Percentiles rank a stretch among this genome's conserved stretches.
Evolutionary conservation across 2,888 invertebrate species (phyloP).

Genomic region (Gastrophysa polygoni): DNA sequence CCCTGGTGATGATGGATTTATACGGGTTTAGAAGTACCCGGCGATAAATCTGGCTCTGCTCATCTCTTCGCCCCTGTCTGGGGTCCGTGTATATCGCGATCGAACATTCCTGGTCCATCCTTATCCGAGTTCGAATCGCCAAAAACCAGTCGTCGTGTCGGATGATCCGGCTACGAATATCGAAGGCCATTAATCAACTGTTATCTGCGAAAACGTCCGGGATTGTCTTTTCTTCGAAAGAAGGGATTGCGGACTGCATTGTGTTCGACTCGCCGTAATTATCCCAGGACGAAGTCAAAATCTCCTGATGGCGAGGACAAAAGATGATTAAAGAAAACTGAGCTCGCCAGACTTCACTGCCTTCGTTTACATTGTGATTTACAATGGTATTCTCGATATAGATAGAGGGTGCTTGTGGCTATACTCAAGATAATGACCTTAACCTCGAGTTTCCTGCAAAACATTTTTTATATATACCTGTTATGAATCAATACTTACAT

Average conservation of each 20-base stretch:
- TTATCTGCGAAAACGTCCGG: conserved; percentile 48
- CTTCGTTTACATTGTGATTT: neutral
- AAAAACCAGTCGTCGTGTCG: conserved; percentile 54
- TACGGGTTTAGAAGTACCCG: conserved; percentile 34
- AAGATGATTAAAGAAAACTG: neutral
- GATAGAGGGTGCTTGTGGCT: neutral
- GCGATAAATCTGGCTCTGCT: conserved; percentile 45
- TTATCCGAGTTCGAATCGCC: conserved; percentile 53
- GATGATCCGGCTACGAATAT: conserved; percentile 53
- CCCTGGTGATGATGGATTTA: conserved; percentile 43
- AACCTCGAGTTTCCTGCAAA: too few species aligned
- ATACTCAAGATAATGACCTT: neutral
- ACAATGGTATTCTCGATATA: neutral
- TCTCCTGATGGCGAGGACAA: neutral
- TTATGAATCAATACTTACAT: too few species aligned
- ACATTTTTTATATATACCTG: too few species aligned
- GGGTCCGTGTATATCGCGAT: conserved; percentile 43
- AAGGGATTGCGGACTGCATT: conserved; percentile 4
- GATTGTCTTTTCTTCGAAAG: conserved; percentile 33
- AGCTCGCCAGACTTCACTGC: neutral
- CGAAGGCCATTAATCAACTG: conserved; percentile 56
- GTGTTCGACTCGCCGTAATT: neutral
- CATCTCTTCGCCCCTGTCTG: conserved; percentile 41
- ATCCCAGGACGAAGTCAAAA: neutral
- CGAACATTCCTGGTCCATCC: conserved; percentile 51